Percentiles rank a stretch among this genome's conserved stretches.
Conservation (phyloP, 2,888 invertebrate species). For the Drosophila rellima region DNA sequence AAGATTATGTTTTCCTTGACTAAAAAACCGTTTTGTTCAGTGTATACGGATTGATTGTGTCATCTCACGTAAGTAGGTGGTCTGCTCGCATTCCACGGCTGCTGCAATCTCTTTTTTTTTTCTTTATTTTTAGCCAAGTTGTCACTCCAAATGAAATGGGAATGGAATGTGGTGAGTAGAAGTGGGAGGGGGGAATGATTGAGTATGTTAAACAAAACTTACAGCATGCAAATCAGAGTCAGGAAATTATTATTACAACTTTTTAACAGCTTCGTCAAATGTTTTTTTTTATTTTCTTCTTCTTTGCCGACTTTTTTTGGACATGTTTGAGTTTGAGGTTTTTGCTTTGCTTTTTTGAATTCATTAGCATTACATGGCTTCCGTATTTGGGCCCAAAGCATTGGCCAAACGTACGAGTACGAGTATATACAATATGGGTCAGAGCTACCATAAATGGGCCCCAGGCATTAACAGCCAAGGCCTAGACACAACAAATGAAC, state of each 20-base stretch:
- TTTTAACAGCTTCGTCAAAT: constrained; percentile 54
- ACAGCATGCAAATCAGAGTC: constrained; percentile 75
- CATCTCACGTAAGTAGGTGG: constrained; percentile 46
- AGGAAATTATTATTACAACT: constrained; percentile 78
- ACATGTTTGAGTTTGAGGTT: constrained; percentile 49
- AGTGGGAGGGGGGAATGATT: constrained; percentile 25
- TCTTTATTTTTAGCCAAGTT: background rate
- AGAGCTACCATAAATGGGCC: constrained; percentile 51
- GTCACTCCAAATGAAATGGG: constrained; percentile 12
- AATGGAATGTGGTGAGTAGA: background rate
- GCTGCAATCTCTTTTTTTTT: constrained; percentile 11
- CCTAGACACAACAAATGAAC: background rate
- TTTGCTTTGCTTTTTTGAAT: constrained; percentile 59
- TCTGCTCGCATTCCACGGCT: constrained; percentile 20
- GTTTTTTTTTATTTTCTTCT: background rate
- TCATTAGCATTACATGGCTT: constrained; percentile 82
- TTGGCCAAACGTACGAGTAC: constrained; percentile 34
- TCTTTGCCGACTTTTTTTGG: constrained; percentile 41
- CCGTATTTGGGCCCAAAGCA: constrained; percentile 65
- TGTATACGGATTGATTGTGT: constrained; percentile 19
- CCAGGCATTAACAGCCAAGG: constrained; percentile 51
- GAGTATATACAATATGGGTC: constrained; percentile 48
- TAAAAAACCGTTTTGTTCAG: constrained; percentile 6
- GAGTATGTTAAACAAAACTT: constrained; percentile 47
- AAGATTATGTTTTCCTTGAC: background rate